These are phyloP conservation scores for Coenobita brevimanus DNA, from an alignment of 1,140 invertebrate species.

Conservation along the genomic window DNA sequence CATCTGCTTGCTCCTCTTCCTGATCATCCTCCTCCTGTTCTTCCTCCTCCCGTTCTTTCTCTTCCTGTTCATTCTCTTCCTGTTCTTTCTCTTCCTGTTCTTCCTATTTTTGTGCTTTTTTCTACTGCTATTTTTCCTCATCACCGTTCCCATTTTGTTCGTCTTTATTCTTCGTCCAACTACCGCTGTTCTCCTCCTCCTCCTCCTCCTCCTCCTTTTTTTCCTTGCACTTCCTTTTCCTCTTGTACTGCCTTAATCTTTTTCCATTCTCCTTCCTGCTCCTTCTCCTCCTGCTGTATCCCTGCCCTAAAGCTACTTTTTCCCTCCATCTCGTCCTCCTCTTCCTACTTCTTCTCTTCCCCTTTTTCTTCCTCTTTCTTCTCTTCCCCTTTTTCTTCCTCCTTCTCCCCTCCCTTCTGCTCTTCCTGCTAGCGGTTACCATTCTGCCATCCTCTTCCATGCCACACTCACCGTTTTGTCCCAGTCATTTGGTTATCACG, in stretches of 20 bases:
- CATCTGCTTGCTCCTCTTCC: no score
- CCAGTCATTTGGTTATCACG: no score
- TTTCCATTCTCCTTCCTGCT: not conserved
- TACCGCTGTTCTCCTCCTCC: no score
- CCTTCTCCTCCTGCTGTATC: no score
- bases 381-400: not conserved
- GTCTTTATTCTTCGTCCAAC: no score
- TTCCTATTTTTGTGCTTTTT: not conserved
- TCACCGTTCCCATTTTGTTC: not conserved
- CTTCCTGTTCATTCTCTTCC: no score
- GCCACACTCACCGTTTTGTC: no score
- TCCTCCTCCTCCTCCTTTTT: constrained; percentile 11
- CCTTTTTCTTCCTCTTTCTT: constrained; percentile 25
- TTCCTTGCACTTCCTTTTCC: not conserved
- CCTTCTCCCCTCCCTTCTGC: not conserved
- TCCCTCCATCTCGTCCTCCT: not conserved
- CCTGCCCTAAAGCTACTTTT: not conserved
- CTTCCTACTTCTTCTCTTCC: constrained; percentile 37
- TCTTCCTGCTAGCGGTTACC: no score
- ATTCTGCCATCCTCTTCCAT: no score
- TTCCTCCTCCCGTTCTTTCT: no score
- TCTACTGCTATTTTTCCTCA: not conserved
- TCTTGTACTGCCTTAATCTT: not conserved
- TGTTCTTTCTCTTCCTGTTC: no score
- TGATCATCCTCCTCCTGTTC: no score